Conservation (phyloP, 2,113 vertebrate species). For the Petroica traversi region DNA sequence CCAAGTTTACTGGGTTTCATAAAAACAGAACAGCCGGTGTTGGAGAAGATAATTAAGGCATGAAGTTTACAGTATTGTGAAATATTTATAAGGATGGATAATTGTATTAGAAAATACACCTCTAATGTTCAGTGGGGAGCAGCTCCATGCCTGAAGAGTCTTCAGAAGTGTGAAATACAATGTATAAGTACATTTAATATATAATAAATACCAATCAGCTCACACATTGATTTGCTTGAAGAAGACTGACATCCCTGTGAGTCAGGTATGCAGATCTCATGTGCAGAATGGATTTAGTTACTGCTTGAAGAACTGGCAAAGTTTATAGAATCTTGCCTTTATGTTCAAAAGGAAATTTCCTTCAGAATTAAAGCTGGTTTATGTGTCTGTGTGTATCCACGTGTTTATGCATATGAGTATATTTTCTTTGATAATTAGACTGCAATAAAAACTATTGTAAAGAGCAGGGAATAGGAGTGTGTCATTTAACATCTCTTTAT, state of each 20-base stretch:
- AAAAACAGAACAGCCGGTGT: background rate
- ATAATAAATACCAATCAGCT: background rate
- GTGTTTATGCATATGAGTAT: fast-evolving
- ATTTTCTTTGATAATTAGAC: background rate
- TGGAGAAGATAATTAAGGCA: background rate
- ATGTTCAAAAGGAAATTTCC: background rate
- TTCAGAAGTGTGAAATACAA: background rate
- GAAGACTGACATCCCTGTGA: background rate
- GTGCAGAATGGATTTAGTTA: background rate
- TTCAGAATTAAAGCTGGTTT: background rate
- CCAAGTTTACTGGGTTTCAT: background rate
- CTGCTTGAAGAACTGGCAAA: background rate
- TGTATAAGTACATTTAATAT: background rate
- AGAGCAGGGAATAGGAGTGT: background rate
- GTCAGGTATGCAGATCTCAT: background rate
- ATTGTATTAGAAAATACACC: background rate
- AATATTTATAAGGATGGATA: background rate
- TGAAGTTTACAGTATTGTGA: background rate
- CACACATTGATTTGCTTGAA: background rate
- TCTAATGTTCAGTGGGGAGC: background rate
- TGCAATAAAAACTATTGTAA: background rate
- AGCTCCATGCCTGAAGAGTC: background rate
- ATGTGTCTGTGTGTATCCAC: background rate
- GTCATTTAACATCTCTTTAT: background rate
- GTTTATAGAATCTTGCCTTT: background rate